Evolutionary conservation across 2,113 vertebrate genomes (phyloP).

Genomic region (Felis catus): DNA sequence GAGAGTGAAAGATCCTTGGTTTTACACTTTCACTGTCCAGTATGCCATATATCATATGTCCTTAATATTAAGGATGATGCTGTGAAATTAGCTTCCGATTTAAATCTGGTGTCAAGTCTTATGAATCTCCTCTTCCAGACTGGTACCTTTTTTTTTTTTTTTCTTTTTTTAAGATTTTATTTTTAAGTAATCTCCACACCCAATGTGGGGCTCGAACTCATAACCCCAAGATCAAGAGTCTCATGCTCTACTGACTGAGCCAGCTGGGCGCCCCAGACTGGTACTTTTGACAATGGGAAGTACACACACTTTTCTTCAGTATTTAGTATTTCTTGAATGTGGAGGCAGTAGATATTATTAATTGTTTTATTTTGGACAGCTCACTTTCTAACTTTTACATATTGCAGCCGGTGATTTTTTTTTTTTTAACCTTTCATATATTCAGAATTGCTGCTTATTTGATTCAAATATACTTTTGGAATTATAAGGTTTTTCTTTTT

Average conservation of each 20-base stretch:
- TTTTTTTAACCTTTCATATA: not conserved
- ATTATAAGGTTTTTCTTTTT: not conserved
- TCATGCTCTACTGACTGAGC: too few relatives aligned
- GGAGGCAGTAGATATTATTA: not conserved
- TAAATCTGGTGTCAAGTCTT: not conserved
- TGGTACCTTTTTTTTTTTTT: too few relatives aligned
- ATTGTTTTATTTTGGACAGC: not conserved
- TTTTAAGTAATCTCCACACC: too few relatives aligned
- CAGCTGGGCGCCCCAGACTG: too few relatives aligned
- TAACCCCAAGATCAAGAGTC: too few relatives aligned
- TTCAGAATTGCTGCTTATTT: constrained; percentile 28
- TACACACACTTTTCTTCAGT: not conserved
- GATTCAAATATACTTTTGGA: not conserved
- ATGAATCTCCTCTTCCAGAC: not conserved
- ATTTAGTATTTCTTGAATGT: constrained; percentile 28
- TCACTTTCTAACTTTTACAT: not conserved
- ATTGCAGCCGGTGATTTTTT: not conserved
- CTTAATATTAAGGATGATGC: not conserved
- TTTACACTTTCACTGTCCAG: not conserved
- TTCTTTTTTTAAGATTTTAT: too few relatives aligned
- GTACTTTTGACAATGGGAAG: not conserved
- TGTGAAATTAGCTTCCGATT: not conserved
- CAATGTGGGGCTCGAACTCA: too few relatives aligned
- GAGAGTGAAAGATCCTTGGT: not conserved
- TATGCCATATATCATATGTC: not conserved